Evolutionary conservation across 2,888 invertebrate species (phyloP).

Genomic region (Steinernema scapterisci): DNA sequence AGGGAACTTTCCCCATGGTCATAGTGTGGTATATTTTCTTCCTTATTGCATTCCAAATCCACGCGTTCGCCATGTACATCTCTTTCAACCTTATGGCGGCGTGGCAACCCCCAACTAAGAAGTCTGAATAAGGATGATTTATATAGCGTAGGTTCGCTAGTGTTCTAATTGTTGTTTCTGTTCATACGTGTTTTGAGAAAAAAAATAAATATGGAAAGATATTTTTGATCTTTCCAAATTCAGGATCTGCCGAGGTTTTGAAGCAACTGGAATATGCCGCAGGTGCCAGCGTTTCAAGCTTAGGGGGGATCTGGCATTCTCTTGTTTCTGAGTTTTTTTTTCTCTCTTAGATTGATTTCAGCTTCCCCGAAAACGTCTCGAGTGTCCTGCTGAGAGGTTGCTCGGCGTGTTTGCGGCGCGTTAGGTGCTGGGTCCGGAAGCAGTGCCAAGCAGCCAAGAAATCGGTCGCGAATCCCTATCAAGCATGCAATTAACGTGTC

Average conservation of each 20-base stretch:
- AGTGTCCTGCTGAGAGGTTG: no score
- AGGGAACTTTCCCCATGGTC: slow-evolving; percentile 65
- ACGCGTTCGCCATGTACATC: slow-evolving; percentile 64
- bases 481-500: slow-evolving; percentile 28
- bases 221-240: no score
- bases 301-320: no score
- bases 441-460: neutral
- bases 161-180: slow-evolving; percentile 26
- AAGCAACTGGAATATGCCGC: no score
- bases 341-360: neutral
- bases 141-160: slow-evolving; percentile 14
- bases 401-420: no score
- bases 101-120: slow-evolving; percentile 45
- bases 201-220: no score
- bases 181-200: neutral
- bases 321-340: no score
- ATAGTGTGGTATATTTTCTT: slow-evolving; percentile 67
- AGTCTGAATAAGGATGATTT: neutral
- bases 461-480: slow-evolving; percentile 33
- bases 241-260: no score
- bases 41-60: slow-evolving; percentile 64
- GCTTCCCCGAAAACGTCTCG: neutral
- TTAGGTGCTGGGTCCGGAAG: no score
- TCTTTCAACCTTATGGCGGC: slow-evolving; percentile 54
- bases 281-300: no score